Conservation (phyloP, 2,888 invertebrate species). For the Unio delphinus region DNA sequence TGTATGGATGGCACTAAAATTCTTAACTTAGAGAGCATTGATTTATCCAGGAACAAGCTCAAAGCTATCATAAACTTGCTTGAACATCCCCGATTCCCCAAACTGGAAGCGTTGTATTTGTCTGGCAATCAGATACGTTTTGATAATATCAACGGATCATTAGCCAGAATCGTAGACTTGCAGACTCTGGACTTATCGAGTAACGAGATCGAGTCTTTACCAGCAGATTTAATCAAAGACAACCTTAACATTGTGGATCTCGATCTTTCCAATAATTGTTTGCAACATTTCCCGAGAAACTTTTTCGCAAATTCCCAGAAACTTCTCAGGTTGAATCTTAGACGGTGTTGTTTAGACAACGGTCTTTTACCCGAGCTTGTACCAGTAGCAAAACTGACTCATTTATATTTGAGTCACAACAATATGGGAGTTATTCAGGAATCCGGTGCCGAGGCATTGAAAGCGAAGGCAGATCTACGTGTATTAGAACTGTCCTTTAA, state of each 20-base stretch:
- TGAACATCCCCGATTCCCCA: conserved; percentile 13
- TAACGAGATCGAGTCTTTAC: conserved; percentile 21
- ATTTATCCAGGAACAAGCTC: conserved; percentile 26
- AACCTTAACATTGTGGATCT: conserved; percentile 18
- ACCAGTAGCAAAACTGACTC: conserved; percentile 13
- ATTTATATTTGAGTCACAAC: conserved; percentile 22
- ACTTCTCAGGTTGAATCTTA: conserved; percentile 16
- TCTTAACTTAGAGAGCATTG: conserved; percentile 11
- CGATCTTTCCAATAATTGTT: conserved; percentile 16
- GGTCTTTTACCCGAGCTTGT: conserved; percentile 15
- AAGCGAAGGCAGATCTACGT: too few relatives aligned
- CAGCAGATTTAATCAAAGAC: conserved; percentile 8
- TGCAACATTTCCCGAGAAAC: conserved; percentile 10
- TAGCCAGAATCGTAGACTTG: conserved; percentile 14
- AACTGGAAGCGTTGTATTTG: conserved; percentile 14
- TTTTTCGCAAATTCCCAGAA: conserved; percentile 15
- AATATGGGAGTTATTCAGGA: neutral
- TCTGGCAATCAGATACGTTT: conserved; percentile 13
- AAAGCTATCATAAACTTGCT: conserved; percentile 11
- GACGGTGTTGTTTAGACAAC: conserved; percentile 10
- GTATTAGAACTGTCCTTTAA: too few relatives aligned
- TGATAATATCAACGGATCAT: conserved; percentile 5
- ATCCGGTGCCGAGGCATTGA: too few relatives aligned
- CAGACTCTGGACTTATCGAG: conserved; percentile 19
- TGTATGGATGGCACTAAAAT: conserved; percentile 8